A percentile compares a stretch with the other conserved stretches of the same genome.
Conservation (phyloP, 2,797 vertebrate genomes). For the Anniella stebbinsi region DNA sequence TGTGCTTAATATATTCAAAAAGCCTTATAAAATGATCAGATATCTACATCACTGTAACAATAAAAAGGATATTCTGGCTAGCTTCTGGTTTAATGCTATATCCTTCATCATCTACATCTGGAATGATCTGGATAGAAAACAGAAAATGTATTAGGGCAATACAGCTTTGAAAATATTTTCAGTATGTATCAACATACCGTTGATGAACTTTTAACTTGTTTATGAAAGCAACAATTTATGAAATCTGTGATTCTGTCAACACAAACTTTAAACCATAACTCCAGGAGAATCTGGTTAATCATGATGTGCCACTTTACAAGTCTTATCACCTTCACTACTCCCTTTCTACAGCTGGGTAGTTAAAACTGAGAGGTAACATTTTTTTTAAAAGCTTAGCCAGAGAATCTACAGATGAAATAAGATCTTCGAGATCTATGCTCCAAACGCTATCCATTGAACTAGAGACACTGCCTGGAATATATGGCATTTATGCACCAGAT, state of each 20-base stretch:
- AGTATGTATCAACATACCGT: neutral
- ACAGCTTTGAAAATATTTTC: slow-evolving; percentile 20
- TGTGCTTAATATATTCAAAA: slow-evolving; percentile 7
- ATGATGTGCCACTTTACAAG: neutral
- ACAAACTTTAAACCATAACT: neutral
- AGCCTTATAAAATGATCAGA: neutral
- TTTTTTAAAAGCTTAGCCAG: neutral
- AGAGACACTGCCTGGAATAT: neutral
- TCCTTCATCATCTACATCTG: slow-evolving; percentile 95
- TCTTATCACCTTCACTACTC: neutral
- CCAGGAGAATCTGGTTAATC: neutral
- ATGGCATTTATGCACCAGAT: neutral
- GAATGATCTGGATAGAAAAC: slow-evolving; percentile 88
- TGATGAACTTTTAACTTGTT: neutral
- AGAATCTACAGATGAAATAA: neutral
- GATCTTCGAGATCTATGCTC: neutral
- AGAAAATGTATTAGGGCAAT: slow-evolving; percentile 38
- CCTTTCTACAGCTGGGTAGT: neutral
- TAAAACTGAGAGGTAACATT: neutral
- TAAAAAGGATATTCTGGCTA: slow-evolving; percentile 94
- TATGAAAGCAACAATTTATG: neutral
- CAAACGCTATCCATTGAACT: neutral
- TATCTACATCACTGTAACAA: slow-evolving; percentile 18
- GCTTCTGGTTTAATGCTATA: slow-evolving; percentile 95
- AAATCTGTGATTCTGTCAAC: neutral